Evolutionary conservation across 1,140 invertebrate genomes (phyloP), one percentile per base, ranked within the genome.

Genomic region (Vanessa atalanta): DNA sequence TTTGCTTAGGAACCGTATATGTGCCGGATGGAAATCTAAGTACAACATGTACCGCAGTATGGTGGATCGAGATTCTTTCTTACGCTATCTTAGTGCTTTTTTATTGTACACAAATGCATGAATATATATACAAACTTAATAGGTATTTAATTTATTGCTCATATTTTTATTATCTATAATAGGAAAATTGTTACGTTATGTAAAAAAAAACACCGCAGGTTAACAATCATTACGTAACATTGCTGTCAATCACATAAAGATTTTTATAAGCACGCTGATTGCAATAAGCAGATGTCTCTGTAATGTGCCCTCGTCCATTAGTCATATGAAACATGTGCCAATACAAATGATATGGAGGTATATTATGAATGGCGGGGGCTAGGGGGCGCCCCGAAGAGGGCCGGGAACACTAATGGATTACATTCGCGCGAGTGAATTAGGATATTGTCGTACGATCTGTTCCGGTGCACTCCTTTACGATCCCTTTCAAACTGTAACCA

Each of bases 321-420:
- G 87, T 90, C 88, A 87, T 89, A 92, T 91, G 88, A 91, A 92
- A 90, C 89, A 90, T 92, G 87, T 90, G 88, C 89, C 89, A 89
- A 92, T 92, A 92, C 88, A 91, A 92, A 92, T 92, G 88, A 91
- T 90, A 90, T 88, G 90, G 87, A 91, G 88, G 86, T 90, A 73
- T 73, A 68, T 90, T 90, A 89, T 92, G 90, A 92, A 92, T 92
- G 88, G 89, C 88, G 83, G 86, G 81, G 80, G 79, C 70, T 55
- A 68, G 79, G 72, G 53, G 73, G 73, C 31, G 72, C 72, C 71
- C 75, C 70, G 73, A 75, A 71, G 80, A 61, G 75, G 64, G 66
- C 50, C 12, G 50, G 75, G 78, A 76, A 80, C 84, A 87, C 88
- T 92, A 92, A 92, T 92, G 90, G 90, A 92, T 92, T 92, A 92